Evolutionary conservation across 2,113 vertebrate genomes (phyloP), one percentile per base, ranked within the genome.

Genomic region (Eptesicus fuscus): DNA sequence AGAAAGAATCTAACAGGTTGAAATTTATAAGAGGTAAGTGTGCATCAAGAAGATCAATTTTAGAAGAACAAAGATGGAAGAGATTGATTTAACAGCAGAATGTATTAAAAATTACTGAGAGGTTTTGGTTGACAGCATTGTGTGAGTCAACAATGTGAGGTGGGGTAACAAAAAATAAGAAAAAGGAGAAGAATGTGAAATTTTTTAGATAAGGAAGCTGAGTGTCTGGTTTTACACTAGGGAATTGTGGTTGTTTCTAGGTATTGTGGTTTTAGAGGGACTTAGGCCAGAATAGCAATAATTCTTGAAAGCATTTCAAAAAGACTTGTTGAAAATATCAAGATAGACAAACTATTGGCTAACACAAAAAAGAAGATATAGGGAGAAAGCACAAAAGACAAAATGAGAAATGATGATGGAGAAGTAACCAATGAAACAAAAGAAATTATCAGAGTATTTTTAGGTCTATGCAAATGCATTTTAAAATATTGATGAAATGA

Each of bases 231-330:
- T 95, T 95, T 71, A 77, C 1, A 44, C 40, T 16, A 70, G 10
- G 35, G 17, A n/a, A 59, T 51, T 88, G 37, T 93, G 65, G 63
- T 93, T 83, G 51, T 32, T 88, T 89, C 56, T 49, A 65, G 37
- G 16, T 67, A 28, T 80, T 10, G 47, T 1, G 12, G 20, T 84
- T 91, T 95, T 88, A 91, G 44, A 93, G 35, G 59, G 10, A 80
- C 32, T 74, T 84, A 59, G 17, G 23, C 14, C 32, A 61, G 42
- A 84, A 63, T 59, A 95, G 47, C 73, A 59, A 23, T 49, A 47
- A 53, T 79, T 90, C 67, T 88, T 70, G 14, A 85, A 93, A 85
- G 47, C n/a, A 37, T 61, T 86, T 94, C 82, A 71, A 90, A 65
- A 85, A 56, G 44, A 25, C 10, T 49, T 79, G 35, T 76, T 40